Conservation (phyloP, 2,888 invertebrate species). For the Harpalus rufipes region DNA sequence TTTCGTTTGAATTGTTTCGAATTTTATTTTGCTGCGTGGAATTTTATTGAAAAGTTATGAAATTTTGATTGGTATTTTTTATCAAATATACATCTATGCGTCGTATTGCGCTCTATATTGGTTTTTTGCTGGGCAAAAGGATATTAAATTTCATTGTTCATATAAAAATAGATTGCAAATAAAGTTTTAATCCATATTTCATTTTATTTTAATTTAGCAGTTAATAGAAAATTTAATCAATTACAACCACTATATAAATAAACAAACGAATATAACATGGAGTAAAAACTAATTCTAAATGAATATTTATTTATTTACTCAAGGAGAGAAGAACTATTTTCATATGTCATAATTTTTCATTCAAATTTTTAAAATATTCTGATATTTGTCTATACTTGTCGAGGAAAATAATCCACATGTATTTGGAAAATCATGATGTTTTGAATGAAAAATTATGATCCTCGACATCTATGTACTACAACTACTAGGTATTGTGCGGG, state of each 20-base stretch:
- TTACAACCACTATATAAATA: neutral
- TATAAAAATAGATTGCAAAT: slow-evolving; percentile 2
- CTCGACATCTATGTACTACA: too few relatives aligned
- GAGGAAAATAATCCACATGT: too few relatives aligned
- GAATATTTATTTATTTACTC: too few relatives aligned
- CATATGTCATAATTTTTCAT: too few relatives aligned
- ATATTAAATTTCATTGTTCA: slow-evolving; percentile 3
- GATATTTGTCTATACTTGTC: too few relatives aligned
- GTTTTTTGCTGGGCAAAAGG: neutral
- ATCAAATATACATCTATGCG: neutral
- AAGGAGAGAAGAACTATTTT: too few relatives aligned
- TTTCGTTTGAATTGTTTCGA: neutral
- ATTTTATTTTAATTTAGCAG: neutral
- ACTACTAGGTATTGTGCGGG: too few relatives aligned
- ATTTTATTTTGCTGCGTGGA: neutral
- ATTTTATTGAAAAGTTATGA: slow-evolving; percentile 4
- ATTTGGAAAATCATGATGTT: too few relatives aligned
- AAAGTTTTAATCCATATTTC: neutral
- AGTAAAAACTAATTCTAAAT: too few relatives aligned
- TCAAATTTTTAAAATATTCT: too few relatives aligned
- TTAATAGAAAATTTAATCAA: neutral
- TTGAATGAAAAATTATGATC: too few relatives aligned
- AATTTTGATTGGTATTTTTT: slow-evolving; percentile 7
- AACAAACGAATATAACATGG: too few relatives aligned
- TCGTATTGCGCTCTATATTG: neutral